Conservation (phyloP, 2,113 vertebrate species). For the Tinamus guttatus region DNA sequence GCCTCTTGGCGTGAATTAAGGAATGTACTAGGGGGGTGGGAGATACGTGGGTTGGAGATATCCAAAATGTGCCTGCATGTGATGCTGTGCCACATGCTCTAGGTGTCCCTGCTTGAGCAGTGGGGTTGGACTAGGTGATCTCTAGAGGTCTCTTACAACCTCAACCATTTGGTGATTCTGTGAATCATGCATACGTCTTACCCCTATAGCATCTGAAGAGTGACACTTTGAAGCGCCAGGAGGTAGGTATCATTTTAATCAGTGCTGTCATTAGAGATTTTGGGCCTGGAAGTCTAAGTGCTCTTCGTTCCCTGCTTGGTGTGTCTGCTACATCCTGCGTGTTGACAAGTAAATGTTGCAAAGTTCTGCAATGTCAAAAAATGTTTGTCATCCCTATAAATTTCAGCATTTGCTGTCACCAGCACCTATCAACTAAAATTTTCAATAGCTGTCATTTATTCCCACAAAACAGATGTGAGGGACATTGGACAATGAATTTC, state of each 20-base stretch:
- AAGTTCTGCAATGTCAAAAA: neutral
- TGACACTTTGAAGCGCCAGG: neutral
- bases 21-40: no score
- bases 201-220: neutral
- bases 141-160: no score
- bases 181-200: neutral
- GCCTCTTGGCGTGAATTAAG: neutral
- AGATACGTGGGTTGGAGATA: no score
- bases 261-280: neutral
- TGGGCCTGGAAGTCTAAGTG: neutral
- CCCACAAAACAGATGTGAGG: neutral
- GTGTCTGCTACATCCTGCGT: neutral
- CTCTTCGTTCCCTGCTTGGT: neutral
- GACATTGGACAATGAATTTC: neutral
- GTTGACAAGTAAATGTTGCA: neutral
- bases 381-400: neutral
- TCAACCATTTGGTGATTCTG: no score
- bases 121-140: no score
- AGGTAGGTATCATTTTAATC: neutral
- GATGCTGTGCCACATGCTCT: no score
- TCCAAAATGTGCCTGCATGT: no score
- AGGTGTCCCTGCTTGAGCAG: no score
- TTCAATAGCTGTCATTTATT: neutral
- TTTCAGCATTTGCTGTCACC: fast-evolving
- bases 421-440: neutral